Evolutionary conservation across 2,113 vertebrate genomes (phyloP).

Genomic region (Maccullochella peelii): DNA sequence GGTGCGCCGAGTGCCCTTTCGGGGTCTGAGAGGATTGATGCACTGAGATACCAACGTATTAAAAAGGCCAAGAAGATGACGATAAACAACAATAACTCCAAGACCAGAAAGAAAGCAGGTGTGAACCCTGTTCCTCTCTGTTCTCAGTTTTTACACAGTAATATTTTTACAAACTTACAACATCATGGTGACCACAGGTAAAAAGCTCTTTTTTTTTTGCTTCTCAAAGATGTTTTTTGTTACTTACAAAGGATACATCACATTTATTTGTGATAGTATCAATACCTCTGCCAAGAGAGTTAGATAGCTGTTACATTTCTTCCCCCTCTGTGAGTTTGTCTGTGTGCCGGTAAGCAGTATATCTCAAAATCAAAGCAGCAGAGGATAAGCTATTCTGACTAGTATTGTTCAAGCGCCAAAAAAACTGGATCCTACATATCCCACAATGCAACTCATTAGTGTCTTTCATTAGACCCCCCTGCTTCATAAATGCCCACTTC

Average conservation of each 20-base stretch:
- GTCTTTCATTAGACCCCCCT: not conserved
- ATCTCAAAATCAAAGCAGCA: not conserved
- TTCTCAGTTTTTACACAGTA: not conserved
- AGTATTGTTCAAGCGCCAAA: not conserved
- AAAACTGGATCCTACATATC: not conserved
- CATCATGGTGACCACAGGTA: not conserved
- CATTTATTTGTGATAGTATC: not conserved
- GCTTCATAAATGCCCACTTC: not conserved
- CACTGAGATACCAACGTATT: slow-evolving; percentile 98
- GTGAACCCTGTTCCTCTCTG: slow-evolving; percentile 67
- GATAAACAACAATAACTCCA: slow-evolving; percentile 94
- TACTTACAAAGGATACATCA: not conserved
- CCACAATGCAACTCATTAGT: not conserved
- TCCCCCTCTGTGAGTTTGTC: not conserved
- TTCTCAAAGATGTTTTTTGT: not conserved
- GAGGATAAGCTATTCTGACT: not conserved
- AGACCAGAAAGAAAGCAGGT: slow-evolving; percentile 96
- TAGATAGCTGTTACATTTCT: no score
- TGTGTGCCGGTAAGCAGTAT: not conserved
- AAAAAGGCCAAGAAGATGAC: slow-evolving; percentile 98
- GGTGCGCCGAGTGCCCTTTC: slow-evolving; percentile 86
- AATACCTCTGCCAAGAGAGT: not conserved
- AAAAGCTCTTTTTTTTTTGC: not conserved
- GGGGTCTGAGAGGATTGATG: slow-evolving; percentile 99
- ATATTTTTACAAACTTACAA: slow-evolving; percentile 23